Conservation (phyloP, 2,113 vertebrate genomes). For the Peucedramus taeniatus region DNA sequence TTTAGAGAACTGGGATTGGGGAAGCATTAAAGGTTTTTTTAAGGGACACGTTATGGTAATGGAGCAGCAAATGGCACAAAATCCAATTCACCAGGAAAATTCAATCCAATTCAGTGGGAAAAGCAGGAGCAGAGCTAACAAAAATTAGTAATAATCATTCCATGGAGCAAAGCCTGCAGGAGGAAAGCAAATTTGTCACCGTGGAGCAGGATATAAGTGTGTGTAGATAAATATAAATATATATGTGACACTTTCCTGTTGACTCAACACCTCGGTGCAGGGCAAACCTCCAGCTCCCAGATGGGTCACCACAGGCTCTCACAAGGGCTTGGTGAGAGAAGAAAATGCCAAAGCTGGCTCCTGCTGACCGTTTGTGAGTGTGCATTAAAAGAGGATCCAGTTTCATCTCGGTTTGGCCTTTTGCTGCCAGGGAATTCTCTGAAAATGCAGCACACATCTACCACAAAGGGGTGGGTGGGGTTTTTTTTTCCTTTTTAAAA, state of each 20-base stretch:
- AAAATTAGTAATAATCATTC: constrained; percentile 1
- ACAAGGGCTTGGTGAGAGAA: background rate
- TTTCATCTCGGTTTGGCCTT: background rate
- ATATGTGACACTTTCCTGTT: background rate
- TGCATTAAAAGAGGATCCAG: background rate
- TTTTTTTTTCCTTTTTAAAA: background rate
- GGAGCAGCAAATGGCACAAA: background rate
- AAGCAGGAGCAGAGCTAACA: background rate
- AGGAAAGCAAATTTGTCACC: background rate
- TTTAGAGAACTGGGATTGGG: background rate
- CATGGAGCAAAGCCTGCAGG: background rate
- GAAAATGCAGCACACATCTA: background rate
- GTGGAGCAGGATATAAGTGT: background rate
- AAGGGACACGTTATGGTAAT: background rate
- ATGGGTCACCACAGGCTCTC: constrained; percentile 19
- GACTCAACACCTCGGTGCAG: background rate
- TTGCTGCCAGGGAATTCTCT: background rate
- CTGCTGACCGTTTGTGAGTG: background rate
- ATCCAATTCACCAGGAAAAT: background rate
- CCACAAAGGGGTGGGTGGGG: accelerated
- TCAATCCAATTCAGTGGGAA: too few relatives aligned
- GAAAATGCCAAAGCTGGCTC: background rate
- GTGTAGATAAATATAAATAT: background rate
- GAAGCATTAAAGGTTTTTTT: background rate
- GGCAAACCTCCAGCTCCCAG: constrained; percentile 4